Conservation (phyloP, 2,797 vertebrate species). For the Vireo griseus region DNA sequence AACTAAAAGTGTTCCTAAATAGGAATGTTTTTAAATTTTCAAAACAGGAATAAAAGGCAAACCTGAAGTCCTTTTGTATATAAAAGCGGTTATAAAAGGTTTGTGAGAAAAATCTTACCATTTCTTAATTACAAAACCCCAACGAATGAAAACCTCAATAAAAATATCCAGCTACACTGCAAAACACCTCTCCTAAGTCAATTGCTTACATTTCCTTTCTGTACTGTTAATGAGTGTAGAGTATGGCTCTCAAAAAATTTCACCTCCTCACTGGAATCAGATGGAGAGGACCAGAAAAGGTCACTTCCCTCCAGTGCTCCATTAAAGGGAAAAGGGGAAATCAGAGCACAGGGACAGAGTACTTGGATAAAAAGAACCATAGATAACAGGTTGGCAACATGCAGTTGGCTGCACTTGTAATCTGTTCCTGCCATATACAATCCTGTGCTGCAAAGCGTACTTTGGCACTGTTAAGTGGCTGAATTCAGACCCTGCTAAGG, state of each 20-base stretch:
- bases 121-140: not conserved
- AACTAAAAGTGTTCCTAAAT: not conserved
- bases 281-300: not conserved
- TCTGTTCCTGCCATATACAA: not conserved
- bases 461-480: constrained; percentile 2
- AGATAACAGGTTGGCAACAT: not conserved
- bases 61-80: not conserved
- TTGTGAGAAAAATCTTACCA: not conserved
- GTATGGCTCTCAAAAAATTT: not conserved
- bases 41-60: not conserved
- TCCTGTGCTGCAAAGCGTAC: not conserved
- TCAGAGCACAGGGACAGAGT: not conserved
- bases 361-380: not conserved
- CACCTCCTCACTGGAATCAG: not conserved
- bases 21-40: not conserved
- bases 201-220: not conserved
- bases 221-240: not conserved
- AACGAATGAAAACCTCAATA: not conserved
- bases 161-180: not conserved
- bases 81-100: not conserved
- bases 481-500: not conserved
- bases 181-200: not conserved
- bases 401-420: not conserved
- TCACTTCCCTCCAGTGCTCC: not conserved
- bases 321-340: not conserved